phyloP scores from a whole-genome alignment of 1,140 invertebrate species.

The Mercenaria mercenaria region DNA sequence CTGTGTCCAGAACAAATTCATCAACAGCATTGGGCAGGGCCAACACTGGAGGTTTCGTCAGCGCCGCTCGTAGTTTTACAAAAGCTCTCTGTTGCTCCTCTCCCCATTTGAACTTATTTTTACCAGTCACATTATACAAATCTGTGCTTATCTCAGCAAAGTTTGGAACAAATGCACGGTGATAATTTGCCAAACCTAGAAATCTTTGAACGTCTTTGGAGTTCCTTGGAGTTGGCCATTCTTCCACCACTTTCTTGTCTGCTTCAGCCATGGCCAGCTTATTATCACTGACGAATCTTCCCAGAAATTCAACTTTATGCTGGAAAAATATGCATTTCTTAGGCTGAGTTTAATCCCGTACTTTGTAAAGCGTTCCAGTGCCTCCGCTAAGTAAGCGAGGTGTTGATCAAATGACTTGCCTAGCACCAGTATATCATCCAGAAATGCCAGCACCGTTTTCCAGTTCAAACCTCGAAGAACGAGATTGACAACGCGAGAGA shows the following conservation, averaged over 20 bases:
- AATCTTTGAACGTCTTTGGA: constrained; percentile 4
- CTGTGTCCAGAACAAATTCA: too few relatives aligned
- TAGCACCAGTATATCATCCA: not conserved
- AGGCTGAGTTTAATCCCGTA: not conserved
- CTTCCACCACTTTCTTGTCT: not conserved
- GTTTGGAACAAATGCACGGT: not conserved
- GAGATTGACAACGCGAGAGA: not conserved
- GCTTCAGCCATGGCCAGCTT: not conserved
- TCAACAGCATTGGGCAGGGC: too few relatives aligned
- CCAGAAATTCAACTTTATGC: not conserved
- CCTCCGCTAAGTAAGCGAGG: not conserved
- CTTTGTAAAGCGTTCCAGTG: not conserved
- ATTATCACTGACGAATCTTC: not conserved
- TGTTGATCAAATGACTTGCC: constrained; percentile 3
- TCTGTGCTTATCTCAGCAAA: not conserved
- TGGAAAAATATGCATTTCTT: constrained; percentile 16
- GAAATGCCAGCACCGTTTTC: not conserved
- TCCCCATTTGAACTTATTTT: not conserved
- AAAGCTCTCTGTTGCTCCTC: not conserved
- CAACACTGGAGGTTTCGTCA: too few relatives aligned
- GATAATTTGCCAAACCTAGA: not conserved
- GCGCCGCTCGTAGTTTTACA: too few relatives aligned
- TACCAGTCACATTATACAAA: not conserved
- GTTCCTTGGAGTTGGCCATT: not conserved
- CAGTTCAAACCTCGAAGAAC: constrained; percentile 23